Conservation (phyloP, 1,140 invertebrate species). For the Philotrypesis tridentata region DNA sequence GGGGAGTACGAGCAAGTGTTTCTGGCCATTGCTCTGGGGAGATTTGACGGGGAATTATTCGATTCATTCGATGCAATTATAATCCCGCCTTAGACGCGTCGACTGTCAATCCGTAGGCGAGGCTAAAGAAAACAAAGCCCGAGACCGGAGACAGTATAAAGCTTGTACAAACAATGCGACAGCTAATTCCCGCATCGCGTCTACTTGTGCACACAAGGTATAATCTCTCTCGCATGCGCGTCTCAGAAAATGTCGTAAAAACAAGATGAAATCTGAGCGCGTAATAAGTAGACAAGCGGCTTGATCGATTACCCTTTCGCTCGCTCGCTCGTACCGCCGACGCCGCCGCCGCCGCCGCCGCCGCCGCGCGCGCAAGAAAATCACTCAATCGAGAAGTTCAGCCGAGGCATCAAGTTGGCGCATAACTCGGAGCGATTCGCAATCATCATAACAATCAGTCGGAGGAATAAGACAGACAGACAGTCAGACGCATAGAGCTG, state of each 20-base stretch:
- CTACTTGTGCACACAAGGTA: background rate
- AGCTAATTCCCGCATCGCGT: background rate
- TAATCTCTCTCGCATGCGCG: too few relatives aligned
- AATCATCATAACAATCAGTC: slow-evolving; percentile 4
- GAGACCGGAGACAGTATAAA: too few relatives aligned
- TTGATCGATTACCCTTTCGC: background rate
- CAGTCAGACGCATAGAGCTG: background rate
- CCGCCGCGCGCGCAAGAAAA: background rate
- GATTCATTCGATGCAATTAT: background rate
- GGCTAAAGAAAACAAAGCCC: too few relatives aligned
- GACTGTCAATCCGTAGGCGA: too few relatives aligned
- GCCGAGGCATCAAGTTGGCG: too few relatives aligned
- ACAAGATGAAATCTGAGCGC: background rate
- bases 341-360: too few relatives aligned
- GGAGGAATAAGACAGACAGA: background rate
- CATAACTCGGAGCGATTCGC: background rate
- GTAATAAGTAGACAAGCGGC: background rate
- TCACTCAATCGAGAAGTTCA: background rate
- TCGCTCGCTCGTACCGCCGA: background rate
- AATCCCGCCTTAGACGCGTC: background rate
- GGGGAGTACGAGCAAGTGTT: background rate
- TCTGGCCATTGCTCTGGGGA: background rate
- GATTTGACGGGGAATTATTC: background rate
- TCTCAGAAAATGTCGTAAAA: background rate
- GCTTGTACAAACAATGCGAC: background rate